phyloP scores from a whole-genome alignment of 1,140 invertebrate species.

The Latrodectus geometricus region DNA sequence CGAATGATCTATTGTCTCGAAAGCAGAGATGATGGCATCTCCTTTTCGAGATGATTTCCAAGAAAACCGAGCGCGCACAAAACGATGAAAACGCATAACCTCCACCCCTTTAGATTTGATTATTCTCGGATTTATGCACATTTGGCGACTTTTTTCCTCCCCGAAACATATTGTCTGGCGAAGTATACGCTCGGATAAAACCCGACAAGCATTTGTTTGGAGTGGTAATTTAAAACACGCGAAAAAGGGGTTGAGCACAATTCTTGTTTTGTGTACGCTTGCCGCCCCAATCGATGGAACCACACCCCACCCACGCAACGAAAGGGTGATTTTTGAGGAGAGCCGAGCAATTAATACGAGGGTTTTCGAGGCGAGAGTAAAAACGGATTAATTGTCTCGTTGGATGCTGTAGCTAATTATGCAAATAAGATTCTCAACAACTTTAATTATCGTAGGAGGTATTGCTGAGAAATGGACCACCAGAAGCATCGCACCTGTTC shows the following conservation, averaged over 20 bases:
- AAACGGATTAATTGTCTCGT: conserved; percentile 59
- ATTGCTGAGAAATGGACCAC: conserved; percentile 2
- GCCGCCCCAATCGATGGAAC: conserved; percentile 28
- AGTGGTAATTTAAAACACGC: conserved; percentile 50
- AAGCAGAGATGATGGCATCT: neutral
- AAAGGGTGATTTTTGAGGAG: conserved; percentile 23
- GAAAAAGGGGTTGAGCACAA: conserved; percentile 8
- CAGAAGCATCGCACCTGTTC: conserved; percentile 29
- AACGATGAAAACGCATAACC: neutral
- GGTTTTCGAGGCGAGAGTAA: conserved; percentile 16
- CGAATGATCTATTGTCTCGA: neutral
- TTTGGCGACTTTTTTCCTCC: neutral
- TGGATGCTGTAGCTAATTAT: conserved; percentile 38
- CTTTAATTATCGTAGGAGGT: conserved; percentile 29
- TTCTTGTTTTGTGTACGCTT: neutral
- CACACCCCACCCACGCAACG: neutral
- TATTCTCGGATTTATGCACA: neutral
- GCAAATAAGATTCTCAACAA: conserved; percentile 57
- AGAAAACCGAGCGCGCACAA: neutral
- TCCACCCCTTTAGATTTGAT: neutral
- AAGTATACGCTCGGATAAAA: neutral
- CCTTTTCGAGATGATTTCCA: neutral
- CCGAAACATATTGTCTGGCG: conserved; percentile 10
- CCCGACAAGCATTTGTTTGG: conserved; percentile 22
- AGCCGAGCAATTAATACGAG: conserved; percentile 11